Percentiles rank a stretch among this genome's conserved stretches.
These are phyloP conservation scores for Hyppa rectilinea DNA, from an alignment of 2,888 invertebrate species.

Conservation along the genomic window DNA sequence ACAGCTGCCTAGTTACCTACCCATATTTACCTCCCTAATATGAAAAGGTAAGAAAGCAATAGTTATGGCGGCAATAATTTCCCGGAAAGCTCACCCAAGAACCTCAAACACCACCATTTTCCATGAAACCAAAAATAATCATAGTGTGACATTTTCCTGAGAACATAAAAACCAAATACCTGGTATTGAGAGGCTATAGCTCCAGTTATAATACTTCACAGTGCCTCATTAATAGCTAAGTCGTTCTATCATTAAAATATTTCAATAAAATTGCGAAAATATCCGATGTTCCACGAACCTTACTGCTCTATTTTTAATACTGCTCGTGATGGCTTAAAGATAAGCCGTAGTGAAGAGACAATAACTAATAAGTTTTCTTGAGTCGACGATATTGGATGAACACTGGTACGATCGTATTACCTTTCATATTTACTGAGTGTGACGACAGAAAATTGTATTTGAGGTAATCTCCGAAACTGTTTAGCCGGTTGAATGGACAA, in stretches of 20 bases:
- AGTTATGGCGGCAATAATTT: too few relatives aligned
- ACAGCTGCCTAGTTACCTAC: not conserved
- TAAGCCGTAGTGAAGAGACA: conserved; percentile 48
- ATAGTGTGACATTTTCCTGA: not conserved
- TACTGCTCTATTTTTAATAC: conserved; percentile 45
- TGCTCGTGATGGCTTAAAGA: conserved; percentile 36
- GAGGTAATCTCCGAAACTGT: conserved; percentile 61
- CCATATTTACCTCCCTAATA: not conserved
- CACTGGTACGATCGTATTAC: conserved; percentile 53
- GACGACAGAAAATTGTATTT: conserved; percentile 61
- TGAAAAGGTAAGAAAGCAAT: not conserved
- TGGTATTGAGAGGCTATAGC: not conserved
- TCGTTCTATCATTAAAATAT: conserved; percentile 24
- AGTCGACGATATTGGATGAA: conserved; percentile 61
- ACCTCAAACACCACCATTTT: not conserved
- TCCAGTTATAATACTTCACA: not conserved
- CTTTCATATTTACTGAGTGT: conserved; percentile 56
- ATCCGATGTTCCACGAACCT: conserved; percentile 30
- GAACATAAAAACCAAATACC: not conserved
- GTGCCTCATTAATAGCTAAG: conserved; percentile 1
- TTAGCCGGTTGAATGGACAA: conserved; percentile 50
- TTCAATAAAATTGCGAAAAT: conserved; percentile 43
- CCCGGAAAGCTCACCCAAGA: not conserved
- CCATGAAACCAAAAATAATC: not conserved
- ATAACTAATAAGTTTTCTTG: conserved; percentile 65